Conservation (phyloP, 2,888 invertebrate species). For the Elysia crispata region DNA sequence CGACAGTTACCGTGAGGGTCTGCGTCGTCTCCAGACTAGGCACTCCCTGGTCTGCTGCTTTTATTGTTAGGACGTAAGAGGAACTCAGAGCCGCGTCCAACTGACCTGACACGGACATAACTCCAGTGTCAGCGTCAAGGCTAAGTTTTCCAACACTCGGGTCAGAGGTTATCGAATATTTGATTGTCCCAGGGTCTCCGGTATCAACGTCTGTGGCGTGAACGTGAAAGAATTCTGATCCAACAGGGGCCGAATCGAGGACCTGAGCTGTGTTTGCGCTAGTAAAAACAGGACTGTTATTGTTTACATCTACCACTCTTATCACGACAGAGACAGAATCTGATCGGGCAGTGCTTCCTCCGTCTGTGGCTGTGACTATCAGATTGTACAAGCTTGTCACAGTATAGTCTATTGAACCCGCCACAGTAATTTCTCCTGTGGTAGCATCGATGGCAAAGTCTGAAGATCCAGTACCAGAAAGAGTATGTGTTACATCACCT, state of each 20-base stretch:
- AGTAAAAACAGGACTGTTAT: conserved; percentile 84
- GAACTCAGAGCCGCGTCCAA: conserved; percentile 53
- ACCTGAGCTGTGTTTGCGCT: conserved; percentile 83
- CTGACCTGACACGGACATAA: conserved; percentile 53
- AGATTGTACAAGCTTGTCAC: conserved; percentile 88
- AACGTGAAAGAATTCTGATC: conserved; percentile 90
- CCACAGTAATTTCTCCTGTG: conserved; percentile 89
- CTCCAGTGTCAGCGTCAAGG: conserved; percentile 57
- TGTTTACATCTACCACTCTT: conserved; percentile 92
- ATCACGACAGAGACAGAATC: conserved; percentile 90
- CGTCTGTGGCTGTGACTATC: conserved; percentile 85
- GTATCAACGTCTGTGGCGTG: conserved; percentile 90
- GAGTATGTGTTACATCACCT: conserved; percentile 28
- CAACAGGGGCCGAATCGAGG: conserved; percentile 91
- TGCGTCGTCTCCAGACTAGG: neutral
- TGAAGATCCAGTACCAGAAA: conserved; percentile 11
- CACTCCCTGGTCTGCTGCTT: conserved; percentile 20
- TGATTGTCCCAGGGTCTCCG: conserved; percentile 79
- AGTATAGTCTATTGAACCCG: conserved; percentile 91
- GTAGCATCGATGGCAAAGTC: conserved; percentile 85
- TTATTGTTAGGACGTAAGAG: conserved; percentile 14
- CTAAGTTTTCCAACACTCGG: conserved; percentile 56
- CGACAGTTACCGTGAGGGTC: conserved; percentile 14
- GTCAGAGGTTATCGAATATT: conserved; percentile 58
- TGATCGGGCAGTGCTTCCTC: conserved; percentile 80